These are phyloP conservation scores for Lasioglossum zephyrum DNA, from an alignment of 2,888 invertebrate species.

Conservation along the genomic window DNA sequence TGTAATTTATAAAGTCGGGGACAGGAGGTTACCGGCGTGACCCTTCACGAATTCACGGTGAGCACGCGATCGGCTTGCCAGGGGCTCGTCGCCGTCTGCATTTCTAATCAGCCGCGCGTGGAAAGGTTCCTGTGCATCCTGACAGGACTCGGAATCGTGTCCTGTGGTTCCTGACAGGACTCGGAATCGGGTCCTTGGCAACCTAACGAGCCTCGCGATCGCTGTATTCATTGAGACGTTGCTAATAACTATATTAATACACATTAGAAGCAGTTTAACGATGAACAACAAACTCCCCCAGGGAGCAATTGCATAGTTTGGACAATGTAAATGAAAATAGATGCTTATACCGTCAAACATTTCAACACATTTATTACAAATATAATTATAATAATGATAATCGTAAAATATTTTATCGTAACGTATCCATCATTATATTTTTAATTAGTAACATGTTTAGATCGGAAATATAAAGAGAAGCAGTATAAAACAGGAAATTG, in stretches of 20 bases:
- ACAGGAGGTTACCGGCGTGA: conserved; percentile 42
- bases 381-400: no score
- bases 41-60: conserved; percentile 26
- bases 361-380: no score
- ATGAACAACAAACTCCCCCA: no score
- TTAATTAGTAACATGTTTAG: background rate
- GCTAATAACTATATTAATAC: background rate
- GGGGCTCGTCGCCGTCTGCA: conserved; percentile 59
- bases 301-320: no score
- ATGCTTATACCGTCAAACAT: no score
- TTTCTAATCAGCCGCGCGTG: conserved; percentile 58
- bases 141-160: background rate
- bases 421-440: background rate
- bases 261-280: no score
- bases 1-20: conserved; percentile 68
- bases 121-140: conserved; percentile 39
- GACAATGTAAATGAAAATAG: no score
- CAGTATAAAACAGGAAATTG: background rate
- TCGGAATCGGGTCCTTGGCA: background rate
- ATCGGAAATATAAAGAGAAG: background rate
- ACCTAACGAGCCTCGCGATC: background rate
- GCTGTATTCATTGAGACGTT: background rate
- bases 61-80: conserved; percentile 49
- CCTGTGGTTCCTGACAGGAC: background rate
- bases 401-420: no score